Evolutionary conservation across 2,888 invertebrate genomes (phyloP), one percentile per base, ranked within the genome.

Genomic region (Periphyllus acericola): DNA sequence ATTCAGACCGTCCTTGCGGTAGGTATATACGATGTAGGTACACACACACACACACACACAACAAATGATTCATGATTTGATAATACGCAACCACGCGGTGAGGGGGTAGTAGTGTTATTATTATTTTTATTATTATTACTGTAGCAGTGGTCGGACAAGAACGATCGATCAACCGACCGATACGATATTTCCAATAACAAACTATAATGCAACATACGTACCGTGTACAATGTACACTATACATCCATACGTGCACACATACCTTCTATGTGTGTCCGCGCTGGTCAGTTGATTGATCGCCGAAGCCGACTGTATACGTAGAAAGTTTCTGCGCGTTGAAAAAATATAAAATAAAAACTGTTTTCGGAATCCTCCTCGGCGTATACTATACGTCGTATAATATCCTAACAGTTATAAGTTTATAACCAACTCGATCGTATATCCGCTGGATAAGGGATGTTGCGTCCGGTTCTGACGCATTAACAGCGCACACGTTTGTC

Each of bases 1-100:
- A 72, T 83, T 29, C 32, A 75, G 29, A 40, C 29, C 60, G 75
- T 74, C 83, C 83, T 83, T 83, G 83, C 29, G 29, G 9, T 60
- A n/a, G 2, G n/a, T 36, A n/a, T 78, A 78, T 32, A 19, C 3
- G 8, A 14, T 6, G 9, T 9, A 4, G 1, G 25, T 60, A 4
- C 21, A 60, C 3, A 25, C 19, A 25, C 25, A 25, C 55, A 6
- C 55, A 21, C 5, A 52, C 9, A 11, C 52, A 17, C 25, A n/a
- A n/a, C n/a, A n/a, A n/a, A 32, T 78, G 52, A 55, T 52, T 78
- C 78, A 78, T 52, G 21, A 32, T 52, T 21, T 19, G 32, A 52
- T 5, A 6, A 52, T 79, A 60, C 14, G 34, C 17, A 34, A 60
- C 55, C 52, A 11, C 19, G 46, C 17, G 2, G 19, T 9, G 19